Evolutionary conservation across 2,113 vertebrate genomes (phyloP).

Genomic region (Indicator maculatus): DNA sequence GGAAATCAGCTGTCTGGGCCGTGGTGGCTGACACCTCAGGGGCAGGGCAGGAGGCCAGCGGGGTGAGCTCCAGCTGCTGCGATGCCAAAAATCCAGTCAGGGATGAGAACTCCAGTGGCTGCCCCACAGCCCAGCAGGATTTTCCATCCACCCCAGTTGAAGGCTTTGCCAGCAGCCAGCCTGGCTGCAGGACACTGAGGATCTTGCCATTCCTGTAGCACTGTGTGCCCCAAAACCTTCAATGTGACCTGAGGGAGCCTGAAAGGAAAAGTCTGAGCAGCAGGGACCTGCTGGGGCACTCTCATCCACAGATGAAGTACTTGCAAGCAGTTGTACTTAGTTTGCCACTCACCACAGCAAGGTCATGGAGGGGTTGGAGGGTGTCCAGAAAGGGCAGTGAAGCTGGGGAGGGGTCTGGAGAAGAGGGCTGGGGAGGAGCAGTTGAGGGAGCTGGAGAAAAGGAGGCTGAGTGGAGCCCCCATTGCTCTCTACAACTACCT

Average conservation of each 20-base stretch:
- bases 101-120: rapidly evolving
- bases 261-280: background rate
- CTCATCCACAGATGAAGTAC: rapidly evolving
- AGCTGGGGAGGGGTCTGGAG: no score
- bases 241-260: background rate
- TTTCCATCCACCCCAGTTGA: rapidly evolving
- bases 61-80: background rate
- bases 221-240: background rate
- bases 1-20: background rate
- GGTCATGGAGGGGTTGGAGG: no score
- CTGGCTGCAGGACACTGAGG: rapidly evolving
- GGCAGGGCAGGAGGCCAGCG: background rate
- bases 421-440: no score
- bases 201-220: background rate
- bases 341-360: no score
- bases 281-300: background rate
- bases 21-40: background rate
- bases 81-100: background rate
- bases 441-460: no score
- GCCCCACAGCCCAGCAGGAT: rapidly evolving
- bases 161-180: background rate
- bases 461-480: no score
- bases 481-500: no score
- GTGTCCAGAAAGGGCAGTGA: no score
- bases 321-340: background rate